Percentiles rank a stretch among this genome's conserved stretches.
phyloP scores from a whole-genome alignment of 1,140 invertebrate species.

The Littorina saxatilis region DNA sequence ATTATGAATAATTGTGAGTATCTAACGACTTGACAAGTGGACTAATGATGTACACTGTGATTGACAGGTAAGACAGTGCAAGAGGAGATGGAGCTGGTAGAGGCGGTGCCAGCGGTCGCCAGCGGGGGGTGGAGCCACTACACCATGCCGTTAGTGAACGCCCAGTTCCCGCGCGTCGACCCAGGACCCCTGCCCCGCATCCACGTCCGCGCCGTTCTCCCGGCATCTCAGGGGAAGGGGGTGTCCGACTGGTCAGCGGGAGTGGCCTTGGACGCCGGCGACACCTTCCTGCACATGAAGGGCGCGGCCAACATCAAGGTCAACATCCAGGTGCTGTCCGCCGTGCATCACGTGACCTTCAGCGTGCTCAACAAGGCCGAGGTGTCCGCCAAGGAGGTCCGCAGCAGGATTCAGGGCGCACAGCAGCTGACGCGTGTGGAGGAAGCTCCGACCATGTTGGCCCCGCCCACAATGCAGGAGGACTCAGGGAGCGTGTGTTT shows the following conservation, averaged over 20 bases:
- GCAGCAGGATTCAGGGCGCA: conserved; percentile 77
- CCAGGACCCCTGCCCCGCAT: conserved; percentile 57
- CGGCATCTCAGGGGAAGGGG: background rate
- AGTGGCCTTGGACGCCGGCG: background rate
- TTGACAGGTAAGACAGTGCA: conserved; percentile 67
- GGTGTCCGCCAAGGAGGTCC: conserved; percentile 84
- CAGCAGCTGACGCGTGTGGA: conserved; percentile 44
- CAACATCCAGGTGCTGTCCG: conserved; percentile 78
- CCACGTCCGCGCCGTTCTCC: conserved; percentile 52
- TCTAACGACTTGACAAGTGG: no score
- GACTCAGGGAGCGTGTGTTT: background rate
- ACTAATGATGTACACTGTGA: no score
- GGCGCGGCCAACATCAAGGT: conserved; percentile 84
- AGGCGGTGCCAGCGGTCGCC: conserved; percentile 65
- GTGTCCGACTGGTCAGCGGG: conserved; percentile 12
- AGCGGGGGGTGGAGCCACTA: conserved; percentile 68
- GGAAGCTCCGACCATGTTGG: background rate
- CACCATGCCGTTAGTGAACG: conserved; percentile 70
- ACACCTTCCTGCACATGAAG: conserved; percentile 81
- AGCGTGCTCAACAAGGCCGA: conserved; percentile 83
- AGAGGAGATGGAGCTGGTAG: conserved; percentile 72
- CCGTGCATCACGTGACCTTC: conserved; percentile 79
- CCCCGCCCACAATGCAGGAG: background rate
- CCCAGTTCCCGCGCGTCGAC: conserved; percentile 53
- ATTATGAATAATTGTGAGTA: no score